Evolutionary conservation across 2,888 invertebrate genomes (phyloP).

Genomic region (Isotomurus palustris): DNA sequence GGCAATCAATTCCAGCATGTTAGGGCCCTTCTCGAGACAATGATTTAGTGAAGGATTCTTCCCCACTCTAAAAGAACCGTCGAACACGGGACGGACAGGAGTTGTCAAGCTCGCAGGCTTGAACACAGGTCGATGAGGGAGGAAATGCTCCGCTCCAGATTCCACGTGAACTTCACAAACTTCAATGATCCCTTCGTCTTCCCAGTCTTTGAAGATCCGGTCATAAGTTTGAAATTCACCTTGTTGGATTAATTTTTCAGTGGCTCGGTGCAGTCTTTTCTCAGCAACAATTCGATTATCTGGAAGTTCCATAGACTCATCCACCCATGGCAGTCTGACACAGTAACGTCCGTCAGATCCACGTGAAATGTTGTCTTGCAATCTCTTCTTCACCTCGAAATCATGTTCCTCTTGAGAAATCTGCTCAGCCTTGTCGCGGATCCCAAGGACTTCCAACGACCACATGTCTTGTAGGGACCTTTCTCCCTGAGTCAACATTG

Average conservation of each 20-base stretch:
- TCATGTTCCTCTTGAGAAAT: constrained; percentile 9
- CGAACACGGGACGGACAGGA: too few relatives aligned
- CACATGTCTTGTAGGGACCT: constrained; percentile 11
- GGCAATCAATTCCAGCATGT: too few relatives aligned
- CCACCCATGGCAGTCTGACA: constrained; percentile 23
- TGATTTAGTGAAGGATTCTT: too few relatives aligned
- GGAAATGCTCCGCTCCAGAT: too few relatives aligned
- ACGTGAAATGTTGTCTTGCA: constrained; percentile 7
- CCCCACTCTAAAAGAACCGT: too few relatives aligned
- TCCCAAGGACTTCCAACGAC: constrained; percentile 27
- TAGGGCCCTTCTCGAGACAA: too few relatives aligned
- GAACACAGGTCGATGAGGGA: too few relatives aligned
- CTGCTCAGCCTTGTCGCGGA: constrained; percentile 13
- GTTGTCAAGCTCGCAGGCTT: too few relatives aligned
- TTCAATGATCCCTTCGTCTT: constrained; percentile 41
- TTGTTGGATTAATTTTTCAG: constrained; percentile 2
- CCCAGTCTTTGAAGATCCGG: constrained; percentile 21
- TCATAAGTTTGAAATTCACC: constrained; percentile 10
- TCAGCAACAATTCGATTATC: constrained; percentile 13
- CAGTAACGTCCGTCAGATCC: constrained; percentile 18
- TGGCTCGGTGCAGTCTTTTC: constrained; percentile 8
- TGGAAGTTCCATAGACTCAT: constrained; percentile 4
- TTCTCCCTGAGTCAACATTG: background rate
- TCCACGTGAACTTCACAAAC: too few relatives aligned
- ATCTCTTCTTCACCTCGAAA: constrained; percentile 4